phyloP scores from a whole-genome alignment of 1,140 invertebrate species.

The Lasioglossum albipes region DNA sequence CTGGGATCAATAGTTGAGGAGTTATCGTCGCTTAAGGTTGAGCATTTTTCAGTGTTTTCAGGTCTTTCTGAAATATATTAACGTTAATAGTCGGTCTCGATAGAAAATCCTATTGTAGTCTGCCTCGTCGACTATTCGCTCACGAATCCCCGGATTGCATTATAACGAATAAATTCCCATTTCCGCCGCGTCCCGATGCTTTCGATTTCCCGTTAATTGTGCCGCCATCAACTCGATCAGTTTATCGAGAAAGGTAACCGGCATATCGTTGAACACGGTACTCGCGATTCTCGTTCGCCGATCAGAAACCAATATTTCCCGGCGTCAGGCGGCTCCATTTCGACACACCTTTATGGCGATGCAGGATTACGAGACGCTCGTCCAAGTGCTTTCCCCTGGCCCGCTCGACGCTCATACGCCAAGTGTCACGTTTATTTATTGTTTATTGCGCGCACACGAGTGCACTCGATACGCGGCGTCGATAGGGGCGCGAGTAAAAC shows the following conservation, averaged over 20 bases:
- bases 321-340: background rate
- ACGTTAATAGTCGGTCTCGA: too few species aligned
- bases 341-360: background rate
- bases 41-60: too few species aligned
- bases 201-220: background rate
- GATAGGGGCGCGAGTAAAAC: conserved; percentile 19
- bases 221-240: too few species aligned
- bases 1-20: too few species aligned
- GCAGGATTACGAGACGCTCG: background rate
- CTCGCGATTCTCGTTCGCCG: background rate
- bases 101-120: too few species aligned
- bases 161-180: too few species aligned
- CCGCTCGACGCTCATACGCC: conserved; percentile 13
- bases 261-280: background rate
- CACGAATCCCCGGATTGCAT: too few species aligned
- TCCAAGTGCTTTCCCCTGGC: background rate
- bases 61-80: too few species aligned
- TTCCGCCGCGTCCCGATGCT: background rate
- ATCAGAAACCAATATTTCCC: conserved; percentile 17
- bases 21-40: too few species aligned
- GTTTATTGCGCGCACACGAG: conserved; percentile 29
- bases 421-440: conserved; percentile 35
- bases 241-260: background rate
- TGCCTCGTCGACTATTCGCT: too few species aligned
- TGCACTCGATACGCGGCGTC: conserved; percentile 4